Conservation (phyloP, 2,113 vertebrate species). For the Stegostoma tigrinum region DNA sequence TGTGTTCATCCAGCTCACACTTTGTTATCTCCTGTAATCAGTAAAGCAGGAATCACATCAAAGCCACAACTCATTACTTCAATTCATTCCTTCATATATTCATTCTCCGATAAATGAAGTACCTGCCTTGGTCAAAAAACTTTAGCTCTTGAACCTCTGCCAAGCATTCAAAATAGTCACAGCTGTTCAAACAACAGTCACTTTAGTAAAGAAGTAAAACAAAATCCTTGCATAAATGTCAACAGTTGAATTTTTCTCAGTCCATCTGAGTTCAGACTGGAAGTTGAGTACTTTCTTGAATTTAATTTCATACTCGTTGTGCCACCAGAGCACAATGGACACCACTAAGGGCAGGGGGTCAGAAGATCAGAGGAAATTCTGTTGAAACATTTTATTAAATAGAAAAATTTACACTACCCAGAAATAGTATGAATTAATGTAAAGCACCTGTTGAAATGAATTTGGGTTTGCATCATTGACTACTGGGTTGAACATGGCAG, state of each 20-base stretch:
- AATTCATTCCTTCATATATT: too few species aligned
- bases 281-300: background rate
- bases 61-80: too few species aligned
- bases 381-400: background rate
- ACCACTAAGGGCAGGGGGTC: too few species aligned
- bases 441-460: background rate
- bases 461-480: background rate
- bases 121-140: too few species aligned
- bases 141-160: too few species aligned
- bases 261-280: background rate
- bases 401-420: background rate
- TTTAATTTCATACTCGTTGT: background rate
- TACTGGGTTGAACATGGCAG: background rate
- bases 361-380: background rate
- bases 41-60: too few species aligned
- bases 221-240: background rate
- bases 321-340: background rate
- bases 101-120: too few species aligned
- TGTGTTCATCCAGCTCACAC: too few species aligned
- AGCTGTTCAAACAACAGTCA: too few species aligned
- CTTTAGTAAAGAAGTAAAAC: background rate
- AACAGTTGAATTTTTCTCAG: background rate
- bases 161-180: too few species aligned
- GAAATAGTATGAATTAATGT: background rate
- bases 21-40: too few species aligned